Conservation (phyloP, 2,888 invertebrate genomes). For the Agrenia bidenticulata region DNA sequence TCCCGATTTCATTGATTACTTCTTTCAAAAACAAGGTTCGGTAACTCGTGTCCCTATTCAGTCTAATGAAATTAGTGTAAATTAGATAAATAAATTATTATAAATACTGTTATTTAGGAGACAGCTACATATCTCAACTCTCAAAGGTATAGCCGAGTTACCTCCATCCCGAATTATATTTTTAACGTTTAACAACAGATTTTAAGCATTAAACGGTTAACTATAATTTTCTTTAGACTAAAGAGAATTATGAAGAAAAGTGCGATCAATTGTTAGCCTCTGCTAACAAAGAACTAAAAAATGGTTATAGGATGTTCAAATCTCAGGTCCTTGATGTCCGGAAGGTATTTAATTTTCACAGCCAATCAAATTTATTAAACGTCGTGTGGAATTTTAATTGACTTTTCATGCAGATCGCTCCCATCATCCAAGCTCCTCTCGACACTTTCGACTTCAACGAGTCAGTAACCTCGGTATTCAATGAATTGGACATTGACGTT, state of each 20-base stretch:
- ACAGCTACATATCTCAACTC: conserved; percentile 7
- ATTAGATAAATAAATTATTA: too few relatives aligned
- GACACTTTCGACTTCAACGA: conserved; percentile 14
- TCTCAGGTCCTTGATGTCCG: not conserved
- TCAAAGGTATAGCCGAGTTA: not conserved
- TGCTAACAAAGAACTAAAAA: not conserved
- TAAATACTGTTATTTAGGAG: conserved; percentile 15
- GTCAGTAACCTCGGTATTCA: not conserved
- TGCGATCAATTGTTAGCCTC: too few relatives aligned
- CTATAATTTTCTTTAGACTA: too few relatives aligned
- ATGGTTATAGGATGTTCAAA: not conserved
- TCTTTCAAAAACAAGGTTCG: conserved; percentile 28
- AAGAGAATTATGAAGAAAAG: too few relatives aligned
- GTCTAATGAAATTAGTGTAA: too few relatives aligned
- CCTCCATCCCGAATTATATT: too few relatives aligned
- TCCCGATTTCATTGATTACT: conserved; percentile 26
- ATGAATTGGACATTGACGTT: conserved; percentile 2
- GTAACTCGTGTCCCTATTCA: too few relatives aligned
- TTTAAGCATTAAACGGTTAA: too few relatives aligned
- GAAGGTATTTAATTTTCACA: not conserved
- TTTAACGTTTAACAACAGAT: too few relatives aligned
- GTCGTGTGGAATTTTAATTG: not conserved
- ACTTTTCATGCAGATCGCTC: conserved; percentile 1
- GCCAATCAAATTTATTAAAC: not conserved
- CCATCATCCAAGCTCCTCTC: not conserved